Conservation (phyloP, 2,113 vertebrate genomes). For the Melozone crissalis region DNA sequence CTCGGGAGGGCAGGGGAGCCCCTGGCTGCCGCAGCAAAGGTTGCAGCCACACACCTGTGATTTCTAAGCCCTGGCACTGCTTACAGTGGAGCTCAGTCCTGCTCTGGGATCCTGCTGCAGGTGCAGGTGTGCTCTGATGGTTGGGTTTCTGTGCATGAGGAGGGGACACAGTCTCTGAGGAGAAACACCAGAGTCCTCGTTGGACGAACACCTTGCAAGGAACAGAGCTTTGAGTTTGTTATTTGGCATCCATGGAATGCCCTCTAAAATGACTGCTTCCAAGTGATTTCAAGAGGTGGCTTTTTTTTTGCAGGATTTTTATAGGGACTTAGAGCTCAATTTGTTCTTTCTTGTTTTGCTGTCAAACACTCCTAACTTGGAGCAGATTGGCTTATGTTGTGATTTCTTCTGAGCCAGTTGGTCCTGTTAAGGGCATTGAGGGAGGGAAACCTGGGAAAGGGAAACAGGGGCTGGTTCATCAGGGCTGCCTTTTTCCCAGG, state of each 20-base stretch:
- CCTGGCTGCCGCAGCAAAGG: background rate
- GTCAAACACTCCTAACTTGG: background rate
- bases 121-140: background rate
- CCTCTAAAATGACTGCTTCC: background rate
- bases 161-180: accelerated
- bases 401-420: background rate
- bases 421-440: background rate
- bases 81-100: background rate
- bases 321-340: background rate
- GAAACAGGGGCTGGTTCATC: background rate
- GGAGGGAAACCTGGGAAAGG: background rate
- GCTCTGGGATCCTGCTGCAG: background rate
- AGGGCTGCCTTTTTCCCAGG: background rate
- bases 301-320: background rate
- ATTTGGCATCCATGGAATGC: background rate
- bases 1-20: background rate
- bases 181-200: background rate
- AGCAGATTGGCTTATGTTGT: background rate
- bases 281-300: background rate
- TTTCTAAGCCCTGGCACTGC: background rate
- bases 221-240: background rate
- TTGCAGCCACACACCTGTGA: accelerated
- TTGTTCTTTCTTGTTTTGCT: background rate
- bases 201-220: background rate
- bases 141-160: too few relatives aligned